These are phyloP conservation scores for Streblospio benedicti DNA, from an alignment of 1,140 invertebrate species.

Conservation along the genomic window DNA sequence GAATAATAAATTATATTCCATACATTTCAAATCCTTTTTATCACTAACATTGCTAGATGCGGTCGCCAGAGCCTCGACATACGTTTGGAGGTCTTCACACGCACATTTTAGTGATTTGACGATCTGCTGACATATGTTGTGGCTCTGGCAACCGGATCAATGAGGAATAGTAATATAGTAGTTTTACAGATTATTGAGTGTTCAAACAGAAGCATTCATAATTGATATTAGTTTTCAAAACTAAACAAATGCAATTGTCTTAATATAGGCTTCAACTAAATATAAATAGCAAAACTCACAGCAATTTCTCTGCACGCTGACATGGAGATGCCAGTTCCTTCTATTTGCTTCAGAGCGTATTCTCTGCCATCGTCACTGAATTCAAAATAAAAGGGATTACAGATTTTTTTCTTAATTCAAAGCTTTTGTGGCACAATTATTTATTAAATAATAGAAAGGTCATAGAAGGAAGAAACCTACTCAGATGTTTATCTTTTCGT, in stretches of 20 bases:
- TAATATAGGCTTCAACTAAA: neutral
- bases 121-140: no score
- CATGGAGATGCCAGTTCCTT: slow-evolving; percentile 98
- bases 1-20: slow-evolving; percentile 22
- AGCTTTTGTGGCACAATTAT: neutral
- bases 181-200: neutral
- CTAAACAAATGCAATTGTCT: neutral
- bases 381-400: slow-evolving; percentile 2
- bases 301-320: slow-evolving; percentile 99
- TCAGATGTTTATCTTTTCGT: no score
- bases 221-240: no score
- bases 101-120: no score
- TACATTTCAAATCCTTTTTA: neutral
- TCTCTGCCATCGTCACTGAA: slow-evolving; percentile 62
- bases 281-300: slow-evolving; percentile 55
- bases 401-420: neutral
- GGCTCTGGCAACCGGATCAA: no score
- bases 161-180: no score
- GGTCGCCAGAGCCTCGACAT: no score
- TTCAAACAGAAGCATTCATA: neutral
- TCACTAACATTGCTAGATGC: no score
- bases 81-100: no score
- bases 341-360: slow-evolving; percentile 98
- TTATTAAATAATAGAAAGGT: neutral
- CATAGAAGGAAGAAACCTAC: slow-evolving; percentile 16